These are phyloP conservation scores for Limnephilus auricula DNA, from an alignment of 2,888 invertebrate genomes.

Conservation along the genomic window DNA sequence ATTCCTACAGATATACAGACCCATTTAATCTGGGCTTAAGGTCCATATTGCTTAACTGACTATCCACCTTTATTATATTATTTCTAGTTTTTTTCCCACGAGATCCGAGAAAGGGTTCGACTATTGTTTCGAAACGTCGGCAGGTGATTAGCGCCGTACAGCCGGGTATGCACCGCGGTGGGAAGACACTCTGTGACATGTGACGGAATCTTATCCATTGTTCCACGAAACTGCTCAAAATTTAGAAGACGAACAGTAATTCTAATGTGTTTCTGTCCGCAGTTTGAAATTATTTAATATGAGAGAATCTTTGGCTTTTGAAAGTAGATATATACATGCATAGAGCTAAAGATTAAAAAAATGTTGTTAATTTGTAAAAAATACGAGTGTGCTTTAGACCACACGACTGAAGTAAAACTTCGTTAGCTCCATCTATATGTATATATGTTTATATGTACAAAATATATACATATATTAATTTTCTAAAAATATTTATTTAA, in stretches of 20 bases:
- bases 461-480: no score
- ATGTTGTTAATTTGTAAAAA: no score
- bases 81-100: constrained; percentile 8
- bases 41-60: background rate
- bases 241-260: background rate
- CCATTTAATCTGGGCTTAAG: background rate
- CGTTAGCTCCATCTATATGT: no score
- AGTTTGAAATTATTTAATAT: background rate
- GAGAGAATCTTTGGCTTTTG: background rate
- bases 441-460: no score
- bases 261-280: background rate
- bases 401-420: no score
- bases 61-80: background rate
- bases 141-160: background rate
- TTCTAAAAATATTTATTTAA: no score
- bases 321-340: no score
- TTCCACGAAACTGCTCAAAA: background rate
- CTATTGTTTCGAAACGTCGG: constrained; percentile 26
- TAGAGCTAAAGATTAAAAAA: no score
- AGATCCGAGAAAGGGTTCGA: background rate
- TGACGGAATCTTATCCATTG: background rate
- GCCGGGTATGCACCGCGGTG: background rate
- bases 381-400: no score
- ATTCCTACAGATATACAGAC: background rate
- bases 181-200: background rate